Evolutionary conservation across 2,888 invertebrate genomes (phyloP), one percentile per base, ranked within the genome.

Genomic region (Gastrophysa polygoni): DNA sequence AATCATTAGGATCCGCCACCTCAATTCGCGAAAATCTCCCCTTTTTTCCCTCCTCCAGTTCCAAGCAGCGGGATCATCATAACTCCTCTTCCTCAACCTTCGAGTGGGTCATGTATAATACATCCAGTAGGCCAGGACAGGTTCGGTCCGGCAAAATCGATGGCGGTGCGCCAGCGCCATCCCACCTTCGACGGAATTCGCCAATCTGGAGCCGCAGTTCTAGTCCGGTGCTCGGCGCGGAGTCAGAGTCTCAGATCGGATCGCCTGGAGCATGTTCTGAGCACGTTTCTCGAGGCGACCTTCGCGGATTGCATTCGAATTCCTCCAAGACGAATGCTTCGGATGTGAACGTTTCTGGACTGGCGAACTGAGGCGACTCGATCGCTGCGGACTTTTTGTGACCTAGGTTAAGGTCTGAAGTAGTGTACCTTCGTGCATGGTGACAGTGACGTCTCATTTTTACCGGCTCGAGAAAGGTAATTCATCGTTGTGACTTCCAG

Each of bases 91-190:
- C 66, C 66, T 68, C 68, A 69, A 69, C 69, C 64, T 69, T 71
- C 68, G 74, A 74, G 74, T 71, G 74, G 75, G 75, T 78, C 78
- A 78, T 78, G 77, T 78, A 78, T 78, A 78, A 78, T 78, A 78
- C 78, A 78, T 78, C 76, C 69, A 74, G 75, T 76, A 74, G 76
- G 76, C 77, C 77, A 78, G 78, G 77, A 76, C 77, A 78, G 78
- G 77, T 78, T 73, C 75, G 77, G 74, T 75, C 77, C 77, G 76
- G 77, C 70, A 73, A 75, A 75, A 79, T 79, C 79, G 79, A 79
- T 79, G 74, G 67, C 43, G 72, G 59, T 72, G 78, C 77, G 78
- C 76, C 72, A 68, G 77, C 76, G 76, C 75, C 73, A 70, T 66
- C 71, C 65, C 64, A 64, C 68, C 63, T 63, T 63, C 56, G 66